phyloP scores from a whole-genome alignment of 1,140 invertebrate genomes.

The Leptinotarsa lineolata region DNA sequence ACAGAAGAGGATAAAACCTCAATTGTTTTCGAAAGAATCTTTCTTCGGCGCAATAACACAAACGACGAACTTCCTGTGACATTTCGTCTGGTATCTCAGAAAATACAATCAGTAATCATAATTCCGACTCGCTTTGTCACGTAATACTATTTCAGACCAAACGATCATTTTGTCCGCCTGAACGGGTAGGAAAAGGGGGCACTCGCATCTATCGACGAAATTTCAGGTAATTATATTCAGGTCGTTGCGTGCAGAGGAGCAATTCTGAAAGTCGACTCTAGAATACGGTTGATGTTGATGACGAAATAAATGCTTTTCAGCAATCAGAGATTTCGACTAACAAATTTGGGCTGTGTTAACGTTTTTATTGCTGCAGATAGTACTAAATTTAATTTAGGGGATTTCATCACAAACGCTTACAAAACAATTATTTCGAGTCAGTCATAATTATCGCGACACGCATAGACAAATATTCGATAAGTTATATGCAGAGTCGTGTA shows the following conservation, averaged over 20 bases:
- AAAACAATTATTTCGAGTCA: not conserved
- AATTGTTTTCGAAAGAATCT: too few species aligned
- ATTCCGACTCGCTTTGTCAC: too few species aligned
- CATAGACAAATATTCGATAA: not conserved
- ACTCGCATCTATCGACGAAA: slow-evolving; percentile 3
- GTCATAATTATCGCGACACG: not conserved
- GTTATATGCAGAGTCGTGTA: too few species aligned
- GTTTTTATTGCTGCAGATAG: slow-evolving; percentile 6
- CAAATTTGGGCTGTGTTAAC: not conserved
- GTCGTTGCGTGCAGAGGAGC: slow-evolving; percentile 1
- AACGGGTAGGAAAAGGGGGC: not conserved
- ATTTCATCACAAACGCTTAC: slow-evolving; percentile 1
- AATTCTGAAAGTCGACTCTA: not conserved
- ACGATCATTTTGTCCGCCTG: too few species aligned
- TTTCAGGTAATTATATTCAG: not conserved
- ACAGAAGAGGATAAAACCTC: too few species aligned
- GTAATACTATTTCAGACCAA: too few species aligned
- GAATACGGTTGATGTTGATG: slow-evolving; percentile 2
- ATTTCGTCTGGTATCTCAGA: too few species aligned
- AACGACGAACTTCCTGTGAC: too few species aligned
- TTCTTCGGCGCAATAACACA: too few species aligned
- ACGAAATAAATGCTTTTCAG: not conserved
- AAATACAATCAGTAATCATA: too few species aligned
- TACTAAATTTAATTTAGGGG: slow-evolving; percentile 8
- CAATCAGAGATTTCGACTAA: not conserved